These are phyloP conservation scores for Rhinogobio ventralis DNA, from an alignment of 2,797 vertebrate genomes.

Conservation along the genomic window DNA sequence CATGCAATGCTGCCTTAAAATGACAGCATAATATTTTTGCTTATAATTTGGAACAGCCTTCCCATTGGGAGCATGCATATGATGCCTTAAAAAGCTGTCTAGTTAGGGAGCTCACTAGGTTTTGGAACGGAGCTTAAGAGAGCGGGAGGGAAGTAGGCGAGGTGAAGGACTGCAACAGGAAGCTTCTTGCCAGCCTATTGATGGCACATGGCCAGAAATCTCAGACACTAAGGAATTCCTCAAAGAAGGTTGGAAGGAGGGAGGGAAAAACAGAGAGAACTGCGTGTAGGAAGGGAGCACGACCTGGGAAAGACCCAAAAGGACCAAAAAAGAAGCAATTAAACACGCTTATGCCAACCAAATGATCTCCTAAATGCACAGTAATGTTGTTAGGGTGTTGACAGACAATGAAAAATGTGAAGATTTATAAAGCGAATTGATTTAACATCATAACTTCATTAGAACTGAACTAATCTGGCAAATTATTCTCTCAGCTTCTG, in stretches of 20 bases:
- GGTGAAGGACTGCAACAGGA: constrained; percentile 73
- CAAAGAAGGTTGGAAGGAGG: constrained; percentile 68
- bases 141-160: constrained; percentile 46
- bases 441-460: not conserved
- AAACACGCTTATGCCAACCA: constrained; percentile 3
- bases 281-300: constrained; percentile 60
- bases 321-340: constrained; percentile 13
- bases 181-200: constrained; percentile 73
- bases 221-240: constrained; percentile 81
- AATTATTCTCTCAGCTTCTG: not conserved
- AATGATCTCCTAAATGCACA: not conserved
- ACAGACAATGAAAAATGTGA: not conserved
- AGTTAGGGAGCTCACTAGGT: not conserved
- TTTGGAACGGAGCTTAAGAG: not conserved
- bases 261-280: constrained; percentile 47
- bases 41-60: not conserved
- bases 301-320: constrained; percentile 52
- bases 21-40: not conserved
- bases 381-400: not conserved
- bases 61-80: not conserved
- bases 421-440: not conserved
- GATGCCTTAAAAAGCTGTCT: not conserved
- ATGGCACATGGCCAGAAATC: constrained; percentile 76
- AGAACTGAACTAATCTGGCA: not conserved
- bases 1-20: not conserved